Conservation (phyloP, 2,113 vertebrate genomes). For the Poecile atricapillus region DNA sequence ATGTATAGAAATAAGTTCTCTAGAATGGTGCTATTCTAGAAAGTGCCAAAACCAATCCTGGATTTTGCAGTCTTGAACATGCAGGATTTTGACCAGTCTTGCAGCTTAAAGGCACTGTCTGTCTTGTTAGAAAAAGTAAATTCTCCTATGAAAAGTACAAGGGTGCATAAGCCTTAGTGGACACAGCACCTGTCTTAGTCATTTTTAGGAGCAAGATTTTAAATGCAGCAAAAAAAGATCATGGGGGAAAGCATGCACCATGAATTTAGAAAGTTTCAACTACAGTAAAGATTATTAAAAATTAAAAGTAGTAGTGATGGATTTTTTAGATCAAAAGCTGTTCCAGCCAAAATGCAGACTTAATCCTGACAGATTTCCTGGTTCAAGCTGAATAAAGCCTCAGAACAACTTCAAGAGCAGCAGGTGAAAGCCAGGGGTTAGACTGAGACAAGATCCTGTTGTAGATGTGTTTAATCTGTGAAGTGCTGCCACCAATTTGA, state of each 20-base stretch:
- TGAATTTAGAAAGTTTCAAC: background rate
- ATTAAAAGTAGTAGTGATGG: background rate
- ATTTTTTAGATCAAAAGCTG: background rate
- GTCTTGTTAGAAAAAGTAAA: background rate
- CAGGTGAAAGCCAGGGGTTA: background rate
- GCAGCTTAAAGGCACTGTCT: background rate
- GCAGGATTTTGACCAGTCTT: background rate
- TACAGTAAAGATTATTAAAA: background rate
- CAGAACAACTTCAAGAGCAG: background rate
- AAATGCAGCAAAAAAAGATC: background rate
- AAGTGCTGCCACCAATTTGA: background rate
- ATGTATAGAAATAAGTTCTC: background rate
- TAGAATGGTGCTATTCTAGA: background rate
- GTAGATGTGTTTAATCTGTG: background rate
- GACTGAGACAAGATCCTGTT: background rate
- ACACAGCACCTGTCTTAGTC: background rate
- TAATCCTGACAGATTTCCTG: background rate
- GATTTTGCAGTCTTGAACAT: background rate
- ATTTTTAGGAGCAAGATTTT: background rate
- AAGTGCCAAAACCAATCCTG: background rate
- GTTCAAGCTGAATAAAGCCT: background rate
- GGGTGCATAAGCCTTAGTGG: background rate
- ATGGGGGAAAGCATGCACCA: too few relatives aligned
- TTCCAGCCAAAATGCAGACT: background rate
- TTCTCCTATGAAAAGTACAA: background rate